These are phyloP conservation scores for Anorthoa munda DNA, from an alignment of 2,888 invertebrate genomes.

Conservation along the genomic window DNA sequence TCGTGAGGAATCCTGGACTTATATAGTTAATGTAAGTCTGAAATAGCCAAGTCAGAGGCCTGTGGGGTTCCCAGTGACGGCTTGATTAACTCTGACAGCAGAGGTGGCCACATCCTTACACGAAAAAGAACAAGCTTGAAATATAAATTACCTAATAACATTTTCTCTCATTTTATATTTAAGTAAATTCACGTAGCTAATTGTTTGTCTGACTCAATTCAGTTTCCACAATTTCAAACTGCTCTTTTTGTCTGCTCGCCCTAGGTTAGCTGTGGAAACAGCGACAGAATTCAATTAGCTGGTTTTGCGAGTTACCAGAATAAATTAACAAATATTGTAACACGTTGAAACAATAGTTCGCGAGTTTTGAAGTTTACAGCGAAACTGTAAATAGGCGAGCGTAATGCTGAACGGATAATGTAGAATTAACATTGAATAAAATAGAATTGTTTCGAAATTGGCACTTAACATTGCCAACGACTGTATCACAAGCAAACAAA, in stretches of 20 bases:
- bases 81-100: too few relatives aligned
- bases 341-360: conserved; percentile 44
- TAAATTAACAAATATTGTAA: conserved; percentile 50
- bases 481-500: conserved; percentile 34
- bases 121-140: too few relatives aligned
- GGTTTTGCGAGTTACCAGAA: conserved; percentile 28
- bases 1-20: too few relatives aligned
- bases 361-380: conserved; percentile 19
- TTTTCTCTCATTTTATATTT: conserved; percentile 8
- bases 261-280: conserved; percentile 25
- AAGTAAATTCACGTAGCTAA: neutral
- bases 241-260: conserved; percentile 14
- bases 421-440: neutral
- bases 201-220: conserved; percentile 40
- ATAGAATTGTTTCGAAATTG: neutral
- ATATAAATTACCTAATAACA: neutral
- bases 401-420: conserved; percentile 10
- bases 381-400: conserved; percentile 4
- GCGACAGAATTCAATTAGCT: conserved; percentile 51
- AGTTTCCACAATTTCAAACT: conserved; percentile 16
- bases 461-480: conserved; percentile 20
- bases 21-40: too few relatives aligned
- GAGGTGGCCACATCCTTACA: too few relatives aligned
- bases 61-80: too few relatives aligned
- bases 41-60: too few relatives aligned